A percentile compares a stretch with the other conserved stretches of the same genome.
Conservation (phyloP, 2,888 invertebrate genomes). For the Tortricodes alternella region DNA sequence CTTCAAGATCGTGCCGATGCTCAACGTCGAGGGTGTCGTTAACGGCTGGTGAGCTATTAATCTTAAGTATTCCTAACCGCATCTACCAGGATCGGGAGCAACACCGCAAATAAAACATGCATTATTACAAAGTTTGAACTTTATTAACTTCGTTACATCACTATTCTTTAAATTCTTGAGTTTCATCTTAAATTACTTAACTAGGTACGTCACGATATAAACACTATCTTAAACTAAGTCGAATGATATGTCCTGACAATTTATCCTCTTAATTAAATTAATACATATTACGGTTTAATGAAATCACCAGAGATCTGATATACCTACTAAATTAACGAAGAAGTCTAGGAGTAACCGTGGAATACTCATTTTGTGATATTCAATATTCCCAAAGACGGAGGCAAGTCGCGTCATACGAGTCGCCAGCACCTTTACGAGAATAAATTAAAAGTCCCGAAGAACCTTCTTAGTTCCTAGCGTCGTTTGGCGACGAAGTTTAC, state of each 20-base stretch:
- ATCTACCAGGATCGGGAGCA: not conserved
- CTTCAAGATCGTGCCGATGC: constrained; percentile 94
- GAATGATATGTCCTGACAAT: constrained; percentile 73
- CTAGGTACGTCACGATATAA: constrained; percentile 77
- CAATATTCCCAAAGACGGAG: constrained; percentile 70
- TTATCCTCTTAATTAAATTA: constrained; percentile 69
- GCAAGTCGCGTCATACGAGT: constrained; percentile 74
- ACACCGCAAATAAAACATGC: constrained; percentile 45
- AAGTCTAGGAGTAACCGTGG: constrained; percentile 64
- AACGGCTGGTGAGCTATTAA: constrained; percentile 88
- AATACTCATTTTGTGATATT: constrained; percentile 71
- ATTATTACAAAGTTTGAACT: constrained; percentile 61
- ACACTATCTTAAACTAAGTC: constrained; percentile 74
- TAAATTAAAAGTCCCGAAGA: constrained; percentile 63
- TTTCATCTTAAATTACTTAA: constrained; percentile 77
- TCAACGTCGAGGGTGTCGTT: constrained; percentile 94
- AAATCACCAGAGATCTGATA: constrained; percentile 75
- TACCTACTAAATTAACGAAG: constrained; percentile 61
- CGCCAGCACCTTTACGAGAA: constrained; percentile 77
- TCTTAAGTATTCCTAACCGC: not conserved
- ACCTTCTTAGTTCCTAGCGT: constrained; percentile 65
- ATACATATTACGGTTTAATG: constrained; percentile 71
- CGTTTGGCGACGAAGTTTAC: constrained; percentile 51
- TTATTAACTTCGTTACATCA: constrained; percentile 77
- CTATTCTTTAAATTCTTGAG: constrained; percentile 78